Evolutionary conservation across 2,113 vertebrate species (phyloP), one percentile per base, ranked within the genome.

Genomic region (Lonchura striata): DNA sequence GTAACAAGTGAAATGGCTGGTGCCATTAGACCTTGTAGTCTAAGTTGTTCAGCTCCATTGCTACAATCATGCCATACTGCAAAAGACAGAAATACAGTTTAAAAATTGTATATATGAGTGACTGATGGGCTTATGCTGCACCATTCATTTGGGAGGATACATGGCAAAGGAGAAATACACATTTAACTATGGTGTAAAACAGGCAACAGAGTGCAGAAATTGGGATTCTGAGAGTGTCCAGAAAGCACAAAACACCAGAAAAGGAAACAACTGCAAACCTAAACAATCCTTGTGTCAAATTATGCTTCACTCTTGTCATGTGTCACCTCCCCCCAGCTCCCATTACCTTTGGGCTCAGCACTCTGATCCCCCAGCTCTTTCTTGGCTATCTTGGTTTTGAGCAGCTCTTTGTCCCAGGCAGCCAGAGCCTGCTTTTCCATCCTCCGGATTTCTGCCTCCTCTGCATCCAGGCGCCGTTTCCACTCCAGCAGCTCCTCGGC

Each of bases 351-450:
- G 60, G 94, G 96, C 85, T 98, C 97, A 65, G 92, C 59, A 85
- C 92, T 97, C 85, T 97, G 97, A 69, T 97, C 97, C 37, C 96
- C 98, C 19, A 94, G 52, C 12, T 98, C 98, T 77, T 97, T 98
- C 89, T 98, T 98, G 59, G 95, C 77, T 53, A 52, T 77, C 95
- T 98, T 98, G 49, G 93, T 79, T 97, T 98, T 98, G 22, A 97
- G 94, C 78, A 97, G 94, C 63, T 99, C 98, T 76, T 96, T 98
- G 87, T 99, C 98, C 99, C 99, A 99, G 47, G 98, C 99, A 78
- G 98, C 98, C 94, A 99, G 92, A 18, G 99, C 99, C 91, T 99
- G 98, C 92, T 98, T 99, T 94, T 99, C 99, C 97, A 99, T 99
- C 20, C 93, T 97, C 44, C 98, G 97, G 33, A 99, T 98, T 91